Evolutionary conservation across 2,113 vertebrate species (phyloP).

Genomic region (Bambusicola thoracicus): DNA sequence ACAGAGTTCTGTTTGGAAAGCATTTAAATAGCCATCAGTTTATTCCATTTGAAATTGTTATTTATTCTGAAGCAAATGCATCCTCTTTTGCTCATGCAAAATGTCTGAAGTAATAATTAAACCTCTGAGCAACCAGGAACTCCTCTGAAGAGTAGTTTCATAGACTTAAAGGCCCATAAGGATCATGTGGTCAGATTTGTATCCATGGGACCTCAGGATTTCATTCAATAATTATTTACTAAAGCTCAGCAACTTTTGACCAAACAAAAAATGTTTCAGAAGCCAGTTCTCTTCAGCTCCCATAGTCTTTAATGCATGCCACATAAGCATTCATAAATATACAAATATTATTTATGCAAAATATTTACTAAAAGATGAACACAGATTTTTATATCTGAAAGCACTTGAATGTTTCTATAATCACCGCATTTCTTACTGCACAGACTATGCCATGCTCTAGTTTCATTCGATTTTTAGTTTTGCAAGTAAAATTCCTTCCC

Average conservation of each 20-base stretch:
- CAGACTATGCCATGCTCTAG: background rate
- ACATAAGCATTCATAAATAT: background rate
- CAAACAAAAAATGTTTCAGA: background rate
- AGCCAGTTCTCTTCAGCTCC: background rate
- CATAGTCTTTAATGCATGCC: background rate
- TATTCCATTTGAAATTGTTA: background rate
- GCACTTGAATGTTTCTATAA: background rate
- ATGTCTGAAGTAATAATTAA: background rate
- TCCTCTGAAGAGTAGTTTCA: background rate
- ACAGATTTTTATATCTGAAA: background rate
- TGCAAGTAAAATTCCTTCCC: background rate
- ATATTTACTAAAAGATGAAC: background rate
- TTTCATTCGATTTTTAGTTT: background rate
- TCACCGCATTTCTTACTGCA: background rate
- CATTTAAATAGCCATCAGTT: background rate
- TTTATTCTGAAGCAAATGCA: background rate
- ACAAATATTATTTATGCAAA: background rate
- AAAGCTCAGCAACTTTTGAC: background rate
- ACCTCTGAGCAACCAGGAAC: background rate
- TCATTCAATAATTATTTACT: background rate
- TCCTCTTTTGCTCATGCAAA: background rate
- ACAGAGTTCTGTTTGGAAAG: background rate
- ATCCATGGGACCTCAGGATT: background rate
- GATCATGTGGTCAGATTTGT: background rate
- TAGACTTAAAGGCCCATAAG: background rate